Base-by-base conservation (phyloP, 2,888 invertebrate genomes). In the Pyralis farinalis region DNA sequence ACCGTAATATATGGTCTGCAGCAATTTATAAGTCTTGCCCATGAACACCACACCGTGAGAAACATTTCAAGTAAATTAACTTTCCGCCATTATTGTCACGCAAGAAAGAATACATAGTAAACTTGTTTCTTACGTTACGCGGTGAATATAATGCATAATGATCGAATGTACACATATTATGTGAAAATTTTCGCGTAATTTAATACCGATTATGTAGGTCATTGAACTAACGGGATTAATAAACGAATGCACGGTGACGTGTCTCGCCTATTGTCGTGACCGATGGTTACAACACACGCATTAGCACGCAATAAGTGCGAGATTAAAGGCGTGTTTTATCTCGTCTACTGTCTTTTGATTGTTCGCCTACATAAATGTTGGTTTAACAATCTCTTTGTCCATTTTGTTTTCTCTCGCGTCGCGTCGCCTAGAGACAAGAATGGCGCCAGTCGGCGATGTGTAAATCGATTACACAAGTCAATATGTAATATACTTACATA, bases 21-120 rank as follows among this genome's bases (percentile, higher is more conserved):
- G 28, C 47, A 50, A 46, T 46, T 44, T 43, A 40, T 40, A 40
- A 43, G 59, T 62, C 58, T 60, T 61, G 56, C 50, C 58, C 53
- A 62, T 65, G 64, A 67, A 55, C 61, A 77, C 71, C 84, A 55
- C 61, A 77, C 71, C 84, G 85, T 86, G 86, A 79, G 86, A 86
- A 85, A 75, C 69, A 66, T 65, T 75, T 63, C 70, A 61, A 68
- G 67, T 63, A 67, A 75, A 74, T 75, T 70, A 75, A 77, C 75
- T 83, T 76, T 78, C 74, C 71, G 71, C 70, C 65, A 72, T 80
- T 78, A 78, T 62, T 67, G 72, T 71, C 81, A 81, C 72, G 82
- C 81, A 64, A 79, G 67, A 72, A 68, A 71, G 69, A 75, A 68
- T 72, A 64, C 61, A 16, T 65, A 62, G 51, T 58, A 59, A 62